Evolutionary conservation across 2,888 invertebrate genomes (phyloP), one percentile per base, ranked within the genome.

Genomic region (Cenopis cana): DNA sequence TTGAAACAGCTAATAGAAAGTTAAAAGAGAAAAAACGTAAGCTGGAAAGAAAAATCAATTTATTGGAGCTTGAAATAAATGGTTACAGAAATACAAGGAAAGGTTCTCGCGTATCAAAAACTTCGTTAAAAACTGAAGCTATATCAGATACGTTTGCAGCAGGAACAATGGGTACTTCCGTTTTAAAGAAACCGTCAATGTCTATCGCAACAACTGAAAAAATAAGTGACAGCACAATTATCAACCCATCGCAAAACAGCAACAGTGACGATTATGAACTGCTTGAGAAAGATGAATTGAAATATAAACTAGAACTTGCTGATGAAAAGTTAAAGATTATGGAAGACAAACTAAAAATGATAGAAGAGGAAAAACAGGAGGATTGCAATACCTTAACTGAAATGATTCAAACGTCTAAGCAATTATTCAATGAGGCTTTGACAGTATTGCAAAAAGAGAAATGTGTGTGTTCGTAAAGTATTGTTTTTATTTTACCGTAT

Each of bases 311-410:
- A 67, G 95, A 95, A 80, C 84, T 96, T 68, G 93, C 95, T 0
- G 94, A 96, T 78, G 96, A 96, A 84, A 95, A 95, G 77, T 90
- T 95, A 54, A 94, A 95, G 81, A 94, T 95, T 18, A 86, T 96
- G 81, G 94, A 95, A 80, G 94, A 95, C 54, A 94, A 95, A 81
- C 82, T 96, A 50, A 94, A 94, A 78, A 95, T 95, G 82, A 91
- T 95, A 41, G 94, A 95, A 76, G 94, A 94, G 74, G 96, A 96
- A 79, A 95, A 95, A 79, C 93, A 92, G 67, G 88, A 93, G 20
- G 96, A 96, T 85, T 90, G 93, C 52, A 84, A 86, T 52, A 87
- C 91, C 82, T 94, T 93, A 76, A 95, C 91, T 75, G 93, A 90
- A 81, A 94, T 94, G 92, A 90, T 94, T 50, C 93, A 94, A 78